Percentiles rank a stretch among this genome's conserved stretches.
phyloP scores from a whole-genome alignment of 2,888 invertebrate species.

The Drosophila kokeensis region DNA sequence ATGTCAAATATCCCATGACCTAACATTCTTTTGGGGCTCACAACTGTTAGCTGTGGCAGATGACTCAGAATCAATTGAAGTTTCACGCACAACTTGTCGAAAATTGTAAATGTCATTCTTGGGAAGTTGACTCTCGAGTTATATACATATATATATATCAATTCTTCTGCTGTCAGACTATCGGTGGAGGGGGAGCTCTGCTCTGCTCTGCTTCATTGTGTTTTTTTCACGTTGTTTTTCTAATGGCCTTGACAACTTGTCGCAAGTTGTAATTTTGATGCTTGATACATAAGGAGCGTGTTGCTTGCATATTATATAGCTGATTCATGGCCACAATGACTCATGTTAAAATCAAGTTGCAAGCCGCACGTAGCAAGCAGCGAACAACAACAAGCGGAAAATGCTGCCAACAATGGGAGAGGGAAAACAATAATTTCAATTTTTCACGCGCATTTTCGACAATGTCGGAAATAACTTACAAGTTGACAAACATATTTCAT shows the following conservation, averaged over 20 bases:
- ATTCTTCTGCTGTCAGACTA: background rate
- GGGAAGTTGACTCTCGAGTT: conserved; percentile 34
- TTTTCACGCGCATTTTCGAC: conserved; percentile 69
- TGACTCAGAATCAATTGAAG: conserved; percentile 35
- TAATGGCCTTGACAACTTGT: conserved; percentile 64
- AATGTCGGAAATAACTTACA: conserved; percentile 73
- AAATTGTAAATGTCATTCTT: conserved; percentile 57
- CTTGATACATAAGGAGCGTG: conserved; percentile 41
- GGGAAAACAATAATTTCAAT: conserved; percentile 67
- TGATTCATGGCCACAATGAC: conserved; percentile 65
- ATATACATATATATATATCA: background rate
- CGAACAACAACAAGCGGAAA: conserved; percentile 8
- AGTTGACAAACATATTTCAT: conserved; percentile 73
- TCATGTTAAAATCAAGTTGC: conserved; percentile 67
- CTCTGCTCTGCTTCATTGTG: background rate
- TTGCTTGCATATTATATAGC: conserved; percentile 62
- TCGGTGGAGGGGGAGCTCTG: background rate
- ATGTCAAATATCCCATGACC: conserved; percentile 28
- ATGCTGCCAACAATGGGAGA: conserved; percentile 33
- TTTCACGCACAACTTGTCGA: conserved; percentile 56
- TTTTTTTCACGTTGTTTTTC: conserved; percentile 2
- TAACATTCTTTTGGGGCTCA: background rate
- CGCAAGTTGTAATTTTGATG: conserved; percentile 65
- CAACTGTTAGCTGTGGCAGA: conserved; percentile 5
- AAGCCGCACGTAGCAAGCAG: conserved; percentile 54